These are phyloP conservation scores for Rhinopithecus roxellana DNA, from an alignment of 2,113 vertebrate species.

Conservation along the genomic window DNA sequence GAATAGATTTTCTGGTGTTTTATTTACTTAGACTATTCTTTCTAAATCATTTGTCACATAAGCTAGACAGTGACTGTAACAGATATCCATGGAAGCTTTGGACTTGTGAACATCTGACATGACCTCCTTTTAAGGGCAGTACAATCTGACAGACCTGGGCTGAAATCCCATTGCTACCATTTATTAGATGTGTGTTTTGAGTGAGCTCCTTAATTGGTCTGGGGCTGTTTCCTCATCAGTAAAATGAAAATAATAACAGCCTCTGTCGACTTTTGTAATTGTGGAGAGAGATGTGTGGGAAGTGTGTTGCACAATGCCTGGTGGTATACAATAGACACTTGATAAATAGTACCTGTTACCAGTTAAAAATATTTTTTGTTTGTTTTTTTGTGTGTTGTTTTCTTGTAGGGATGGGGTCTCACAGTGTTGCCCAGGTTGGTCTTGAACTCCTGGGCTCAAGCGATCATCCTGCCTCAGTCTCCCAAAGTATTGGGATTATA, in stretches of 20 bases:
- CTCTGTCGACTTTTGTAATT: background rate
- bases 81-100: background rate
- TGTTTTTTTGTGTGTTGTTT: no score
- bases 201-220: background rate
- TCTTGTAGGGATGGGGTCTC: no score
- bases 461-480: no score
- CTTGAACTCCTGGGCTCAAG: no score
- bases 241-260: background rate
- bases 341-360: background rate
- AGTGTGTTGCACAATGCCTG: background rate
- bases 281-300: background rate
- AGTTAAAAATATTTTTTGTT: background rate
- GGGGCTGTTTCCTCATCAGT: background rate
- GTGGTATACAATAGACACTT: background rate
- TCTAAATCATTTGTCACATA: background rate
- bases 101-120: background rate
- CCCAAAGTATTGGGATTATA: no score
- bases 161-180: background rate
- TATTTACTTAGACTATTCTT: background rate
- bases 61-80: background rate
- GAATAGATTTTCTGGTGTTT: conserved; percentile 26
- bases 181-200: background rate
- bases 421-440: no score
- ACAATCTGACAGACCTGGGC: background rate
- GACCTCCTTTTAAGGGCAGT: conserved; percentile 38